Percentiles rank a stretch among this genome's conserved stretches.
These are phyloP conservation scores for Synergus itoensis DNA, from an alignment of 2,888 invertebrate genomes.

Conservation along the genomic window DNA sequence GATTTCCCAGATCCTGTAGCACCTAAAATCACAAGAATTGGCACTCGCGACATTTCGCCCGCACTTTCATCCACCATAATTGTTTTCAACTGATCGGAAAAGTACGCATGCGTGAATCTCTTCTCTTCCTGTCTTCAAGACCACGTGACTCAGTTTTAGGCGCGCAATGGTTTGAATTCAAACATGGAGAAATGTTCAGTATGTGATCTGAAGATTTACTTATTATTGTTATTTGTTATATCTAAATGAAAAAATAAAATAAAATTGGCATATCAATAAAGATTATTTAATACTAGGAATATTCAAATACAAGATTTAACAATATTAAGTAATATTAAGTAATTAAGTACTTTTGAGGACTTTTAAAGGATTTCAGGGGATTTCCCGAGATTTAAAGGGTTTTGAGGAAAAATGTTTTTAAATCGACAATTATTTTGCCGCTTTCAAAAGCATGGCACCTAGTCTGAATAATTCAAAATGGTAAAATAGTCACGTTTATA, in stretches of 20 bases:
- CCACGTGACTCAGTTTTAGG: neutral
- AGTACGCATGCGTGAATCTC: constrained; percentile 55
- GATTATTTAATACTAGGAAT: too few species aligned
- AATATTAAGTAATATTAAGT: too few species aligned
- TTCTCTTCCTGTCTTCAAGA: neutral
- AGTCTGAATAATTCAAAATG: neutral
- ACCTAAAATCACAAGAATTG: constrained; percentile 94
- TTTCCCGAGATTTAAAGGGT: too few species aligned
- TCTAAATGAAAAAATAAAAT: neutral
- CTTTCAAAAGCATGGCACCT: too few species aligned
- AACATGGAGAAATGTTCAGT: neutral
- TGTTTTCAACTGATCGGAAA: neutral
- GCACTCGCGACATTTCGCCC: constrained; percentile 80
- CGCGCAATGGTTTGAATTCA: neutral
- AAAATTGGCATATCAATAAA: neutral
- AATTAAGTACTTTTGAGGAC: too few species aligned
- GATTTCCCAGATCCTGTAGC: constrained; percentile 99
- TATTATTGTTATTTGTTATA: too few species aligned
- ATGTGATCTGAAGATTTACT: neutral
- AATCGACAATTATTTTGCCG: too few species aligned
- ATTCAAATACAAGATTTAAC: too few species aligned
- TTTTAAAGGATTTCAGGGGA: too few species aligned
- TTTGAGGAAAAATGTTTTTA: too few species aligned
- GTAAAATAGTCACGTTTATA: neutral
- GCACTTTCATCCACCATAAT: constrained; percentile 48